Percentiles rank a stretch among this genome's conserved stretches.
phyloP scores from a whole-genome alignment of 1,140 invertebrate species.

The Drosophila lacertosa region DNA sequence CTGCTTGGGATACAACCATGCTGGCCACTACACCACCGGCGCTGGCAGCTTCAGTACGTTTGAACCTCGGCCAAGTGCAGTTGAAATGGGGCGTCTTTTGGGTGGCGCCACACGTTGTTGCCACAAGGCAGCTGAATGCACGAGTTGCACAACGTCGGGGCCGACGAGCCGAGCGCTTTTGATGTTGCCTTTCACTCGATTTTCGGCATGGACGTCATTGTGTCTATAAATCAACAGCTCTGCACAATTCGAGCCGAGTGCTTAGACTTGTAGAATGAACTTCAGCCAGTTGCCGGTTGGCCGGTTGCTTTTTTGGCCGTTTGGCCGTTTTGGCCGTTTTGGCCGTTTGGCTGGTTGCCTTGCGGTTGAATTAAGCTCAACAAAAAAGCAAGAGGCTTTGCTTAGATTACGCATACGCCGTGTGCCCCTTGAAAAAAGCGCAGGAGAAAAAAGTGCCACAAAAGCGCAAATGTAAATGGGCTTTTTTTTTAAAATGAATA shows the following conservation, averaged over 20 bases:
- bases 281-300: neutral
- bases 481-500: conserved; percentile 76
- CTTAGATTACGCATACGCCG: conserved; percentile 76
- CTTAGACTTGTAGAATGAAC: neutral
- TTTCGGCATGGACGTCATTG: conserved; percentile 54
- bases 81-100: conserved; percentile 65
- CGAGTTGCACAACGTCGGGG: neutral
- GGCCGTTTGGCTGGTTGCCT: no score
- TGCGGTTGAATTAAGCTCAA: conserved; percentile 77
- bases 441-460: conserved; percentile 31
- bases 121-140: neutral
- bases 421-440: conserved; percentile 17
- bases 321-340: no score
- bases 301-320: neutral
- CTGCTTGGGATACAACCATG: conserved; percentile 95
- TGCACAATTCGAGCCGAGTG: conserved; percentile 28
- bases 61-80: conserved; percentile 14
- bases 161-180: conserved; percentile 6
- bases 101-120: neutral
- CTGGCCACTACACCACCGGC: conserved; percentile 93
- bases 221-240: conserved; percentile 74
- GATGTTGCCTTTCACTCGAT: conserved; percentile 57
- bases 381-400: conserved; percentile 60
- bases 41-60: conserved; percentile 55
- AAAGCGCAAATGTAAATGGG: conserved; percentile 69